A percentile compares a stretch with the other conserved stretches of the same genome.
Conservation (phyloP, 2,113 vertebrate genomes). For the Piprites chloris region DNA sequence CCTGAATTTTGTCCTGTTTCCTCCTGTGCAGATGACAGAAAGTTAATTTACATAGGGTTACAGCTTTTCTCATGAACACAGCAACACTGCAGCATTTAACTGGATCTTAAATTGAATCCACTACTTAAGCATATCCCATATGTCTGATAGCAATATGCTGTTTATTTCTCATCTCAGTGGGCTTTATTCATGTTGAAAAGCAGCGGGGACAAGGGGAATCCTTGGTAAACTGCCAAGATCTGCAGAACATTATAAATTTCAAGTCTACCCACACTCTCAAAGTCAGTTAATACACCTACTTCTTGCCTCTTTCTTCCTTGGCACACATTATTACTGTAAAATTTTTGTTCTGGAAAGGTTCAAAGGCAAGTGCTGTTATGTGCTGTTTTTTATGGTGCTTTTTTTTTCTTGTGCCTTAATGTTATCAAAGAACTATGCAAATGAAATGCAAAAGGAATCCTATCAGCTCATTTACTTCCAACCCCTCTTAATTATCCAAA, state of each 20-base stretch:
- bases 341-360: not conserved
- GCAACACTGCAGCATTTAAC: not conserved
- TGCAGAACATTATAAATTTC: slow-evolving; percentile 35
- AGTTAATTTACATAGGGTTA: not conserved
- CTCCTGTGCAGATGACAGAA: not conserved
- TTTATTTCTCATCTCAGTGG: slow-evolving; percentile 45
- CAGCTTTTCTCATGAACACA: not conserved
- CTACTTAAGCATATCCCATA: not conserved
- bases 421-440: slow-evolving; percentile 10
- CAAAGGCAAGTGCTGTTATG: not conserved
- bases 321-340: not conserved
- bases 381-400: not conserved
- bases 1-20: not conserved
- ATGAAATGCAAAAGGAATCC: not conserved
- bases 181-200: slow-evolving; percentile 23
- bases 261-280: slow-evolving; percentile 28
- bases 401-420: not conserved
- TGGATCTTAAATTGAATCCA: not conserved
- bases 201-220: slow-evolving; percentile 47
- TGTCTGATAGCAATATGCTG: slow-evolving; percentile 6
- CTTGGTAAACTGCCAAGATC: slow-evolving; percentile 29
- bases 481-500: not conserved
- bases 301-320: slow-evolving; percentile 19
- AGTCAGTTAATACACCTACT: slow-evolving; percentile 48
- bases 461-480: not conserved